These are phyloP conservation scores for Pectinophora gossypiella DNA, from an alignment of 1,140 invertebrate species.

Conservation along the genomic window DNA sequence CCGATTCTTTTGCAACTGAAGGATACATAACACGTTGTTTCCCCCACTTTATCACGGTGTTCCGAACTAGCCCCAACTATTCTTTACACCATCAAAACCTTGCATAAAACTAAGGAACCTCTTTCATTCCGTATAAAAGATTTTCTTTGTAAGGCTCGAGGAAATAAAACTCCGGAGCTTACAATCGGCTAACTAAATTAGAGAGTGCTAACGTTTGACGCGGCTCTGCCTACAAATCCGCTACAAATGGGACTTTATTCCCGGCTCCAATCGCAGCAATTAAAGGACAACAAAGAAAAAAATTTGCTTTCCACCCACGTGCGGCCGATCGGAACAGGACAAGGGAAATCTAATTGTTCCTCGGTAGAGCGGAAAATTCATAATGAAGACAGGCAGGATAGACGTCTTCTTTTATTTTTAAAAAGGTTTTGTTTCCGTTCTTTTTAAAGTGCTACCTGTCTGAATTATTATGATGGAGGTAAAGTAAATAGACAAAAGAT, in stretches of 20 bases:
- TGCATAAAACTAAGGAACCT: too few species aligned
- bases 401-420: too few species aligned
- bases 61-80: too few species aligned
- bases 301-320: constrained; percentile 28
- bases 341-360: constrained; percentile 26
- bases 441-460: too few species aligned
- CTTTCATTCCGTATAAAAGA: background rate
- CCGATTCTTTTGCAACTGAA: too few species aligned
- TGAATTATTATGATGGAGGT: too few species aligned
- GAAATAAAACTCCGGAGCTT: constrained; percentile 5
- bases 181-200: constrained; percentile 37
- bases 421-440: background rate
- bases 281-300: constrained; percentile 41
- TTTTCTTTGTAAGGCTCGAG: background rate
- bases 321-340: constrained; percentile 12
- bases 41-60: too few species aligned
- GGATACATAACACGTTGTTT: too few species aligned
- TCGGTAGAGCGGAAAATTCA: constrained; percentile 7
- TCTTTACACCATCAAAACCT: too few species aligned
- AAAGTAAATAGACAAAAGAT: too few species aligned
- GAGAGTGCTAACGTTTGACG: constrained; percentile 29
- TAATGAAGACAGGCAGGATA: constrained; percentile 2
- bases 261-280: constrained; percentile 53
- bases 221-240: constrained; percentile 27
- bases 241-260: constrained; percentile 41